Base-by-base conservation (phyloP, 2,888 invertebrate species). In the Stenodema calcarata region DNA sequence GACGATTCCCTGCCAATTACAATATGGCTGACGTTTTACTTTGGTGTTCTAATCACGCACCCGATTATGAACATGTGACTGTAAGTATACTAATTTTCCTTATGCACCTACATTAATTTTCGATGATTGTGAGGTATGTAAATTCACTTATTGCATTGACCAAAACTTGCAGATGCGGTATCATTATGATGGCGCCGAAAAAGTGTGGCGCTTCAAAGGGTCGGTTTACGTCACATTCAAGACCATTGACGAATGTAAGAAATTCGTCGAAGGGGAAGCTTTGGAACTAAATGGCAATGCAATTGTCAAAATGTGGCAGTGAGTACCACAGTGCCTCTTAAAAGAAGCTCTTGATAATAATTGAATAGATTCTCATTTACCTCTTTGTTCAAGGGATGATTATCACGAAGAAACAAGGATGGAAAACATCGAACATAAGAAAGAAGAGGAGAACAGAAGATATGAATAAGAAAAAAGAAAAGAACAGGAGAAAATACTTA, bases 141-240 rank as follows among this genome's bases (percentile, higher is more conserved):
- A 50, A 16, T 16, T 16, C 75, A 35, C 30, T 75, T 41, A 1
- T 41, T 75, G n/a, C 3, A 35, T 42, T 44, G 44, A 42, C 11
- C 6, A 7, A 50, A 16, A 23, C 23, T 30, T 50, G 12, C 88
- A 92, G 92, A 92, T 93, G 92, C 91, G 93, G 82, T 91, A 91
- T 87, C 95, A 93, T 89, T 91, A 91, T 81, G 95, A 95, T 89
- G 94, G 93, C 88, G 92, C 93, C 0, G 92, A 93, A 1, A 95
- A 95, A 90, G 92, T 93, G 75, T 92, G 93, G 81, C 91, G 93
- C 87, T 97, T 97, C 90, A 97, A 99, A 92, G 99, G 99, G 80
- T 99, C 99, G 0, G 95, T 98, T 79, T 98, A 98, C 91, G 94
- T 95, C 12, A 95, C 96, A 6, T 99, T 98, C 91, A 94, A 94